phyloP scores from a whole-genome alignment of 2,888 invertebrate genomes.

The Euzophera pinguis region DNA sequence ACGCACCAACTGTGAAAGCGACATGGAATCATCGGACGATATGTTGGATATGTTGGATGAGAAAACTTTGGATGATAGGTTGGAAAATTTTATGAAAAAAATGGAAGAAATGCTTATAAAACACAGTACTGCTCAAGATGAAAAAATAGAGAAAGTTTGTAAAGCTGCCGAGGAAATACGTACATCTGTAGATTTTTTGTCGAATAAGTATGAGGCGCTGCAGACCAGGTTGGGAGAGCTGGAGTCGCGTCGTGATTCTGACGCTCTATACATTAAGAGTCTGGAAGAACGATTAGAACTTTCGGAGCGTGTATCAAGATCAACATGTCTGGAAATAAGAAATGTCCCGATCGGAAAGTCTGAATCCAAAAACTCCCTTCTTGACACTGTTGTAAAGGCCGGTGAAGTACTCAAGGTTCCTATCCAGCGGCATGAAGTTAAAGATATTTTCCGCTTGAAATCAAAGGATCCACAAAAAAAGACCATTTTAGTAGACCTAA shows the following conservation, averaged over 20 bases:
- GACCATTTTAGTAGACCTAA: conserved; percentile 16
- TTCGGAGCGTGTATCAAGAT: conserved; percentile 2
- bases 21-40: too few species aligned
- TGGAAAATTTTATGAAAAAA: not conserved
- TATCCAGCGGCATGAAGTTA: conserved; percentile 2
- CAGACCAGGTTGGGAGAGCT: not conserved
- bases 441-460: conserved; percentile 14
- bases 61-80: too few species aligned
- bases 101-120: not conserved
- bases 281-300: conserved; percentile 13
- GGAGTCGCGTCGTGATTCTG: not conserved
- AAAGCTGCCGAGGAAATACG: not conserved
- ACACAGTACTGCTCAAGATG: not conserved
- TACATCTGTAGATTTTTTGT: not conserved
- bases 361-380: conserved; percentile 9
- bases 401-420: conserved; percentile 2
- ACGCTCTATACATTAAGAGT: not conserved
- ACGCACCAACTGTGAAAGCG: not conserved
- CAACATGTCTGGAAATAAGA: conserved; percentile 16
- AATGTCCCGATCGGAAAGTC: conserved; percentile 7
- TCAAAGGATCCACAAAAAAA: conserved; percentile 4
- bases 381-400: conserved; percentile 1
- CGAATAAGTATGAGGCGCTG: not conserved
- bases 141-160: not conserved
- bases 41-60: too few species aligned